Base-by-base conservation (phyloP, 1,140 invertebrate genomes). In the Philopotamus ludificatus region DNA sequence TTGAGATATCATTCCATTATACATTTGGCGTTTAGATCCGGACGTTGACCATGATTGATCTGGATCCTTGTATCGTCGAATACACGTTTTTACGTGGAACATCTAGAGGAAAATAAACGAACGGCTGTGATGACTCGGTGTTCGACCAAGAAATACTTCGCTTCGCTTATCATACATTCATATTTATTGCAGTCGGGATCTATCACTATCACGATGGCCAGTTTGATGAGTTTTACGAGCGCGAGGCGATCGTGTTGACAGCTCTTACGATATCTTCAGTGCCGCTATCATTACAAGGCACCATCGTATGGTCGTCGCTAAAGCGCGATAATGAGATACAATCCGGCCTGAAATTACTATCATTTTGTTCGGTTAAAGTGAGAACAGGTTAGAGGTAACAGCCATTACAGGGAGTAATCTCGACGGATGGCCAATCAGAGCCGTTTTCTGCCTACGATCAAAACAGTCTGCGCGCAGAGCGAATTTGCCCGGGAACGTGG, bases 381-480 rank as follows among this genome's bases (percentile, higher is more conserved):
- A 63, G 59, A 63, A 63, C 60, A 50, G 47, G 47, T 63, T 51
- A 47, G 44, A 47, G 44, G 44, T 47, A 47, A 47, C 8, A 7
- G 44, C 8, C 18, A 47, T 47, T 47, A 47, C 44, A 47, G 7
- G 44, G 18, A 47, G 18, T 47, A 47, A 20, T 47, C 10, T 47
- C 18, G 8, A 20, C 8, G 8, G 28, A 7, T 34, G 28, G 10
- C 44, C 44, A 47, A 47, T 47, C 44, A 47, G 18, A 47, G 18
- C 10, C 44, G 34, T n/a, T 47, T 47, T 47, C 44, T 47, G 8
- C 44, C 44, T 47, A 34, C 4, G 4, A 12, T 34, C 4, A 34
- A 34, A 34, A n/a, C n/a, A n/a, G n/a, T n/a, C n/a, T n/a, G n/a
- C n/a, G n/a, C n/a, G n/a, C n/a, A n/a, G n/a, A n/a, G n/a, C n/a